Base-by-base conservation (phyloP, 2,113 vertebrate species). In the Forbesichthys agassizii region DNA sequence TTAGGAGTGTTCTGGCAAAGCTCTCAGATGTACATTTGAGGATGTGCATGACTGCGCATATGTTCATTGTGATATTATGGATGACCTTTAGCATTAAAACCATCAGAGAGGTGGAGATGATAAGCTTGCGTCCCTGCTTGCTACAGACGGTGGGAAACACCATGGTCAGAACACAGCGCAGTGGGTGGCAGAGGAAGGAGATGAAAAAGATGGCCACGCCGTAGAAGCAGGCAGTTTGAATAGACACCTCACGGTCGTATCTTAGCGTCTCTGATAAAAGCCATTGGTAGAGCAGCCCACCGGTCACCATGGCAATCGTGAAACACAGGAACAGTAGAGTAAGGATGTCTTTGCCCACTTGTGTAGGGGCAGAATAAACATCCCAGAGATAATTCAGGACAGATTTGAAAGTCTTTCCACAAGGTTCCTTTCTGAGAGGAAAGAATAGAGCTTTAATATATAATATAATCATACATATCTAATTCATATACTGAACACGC, bases 151-250 rank as follows among this genome's bases (percentile, higher is more conserved):
- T 95, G 4, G 96, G 96, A 68, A 96, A 83, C 0, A 83, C 91
- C 74, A 98, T 90, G 0, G 90, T 95, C 79, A 98, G 91, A 49
- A 95, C 90, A 48, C 97, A 99, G 48, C 97, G 96, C 57, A 93
- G 73, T 0, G 97, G 96, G 64, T 96, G 95, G 27, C 94, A 88
- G 55, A 98, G 63, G 65, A 93, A 81, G 11, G 94, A 92, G 6
- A 77, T 56, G 64, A 95, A 77, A 18, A 95, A 89, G 46, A 91
- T 68, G 66, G 92, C 64, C 48, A 90, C 68, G 0, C 92, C 85
- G 73, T 94, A 93, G 78, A 89, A 56, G 16, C 82, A 3, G 0
- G 93, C 69, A 49, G 66, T 68, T 0, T 48, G 33, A 7, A 74
- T 0, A 0, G 93, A 93, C 0, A 86, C 48, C 0, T 70, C 63